Conservation (phyloP, 2,113 vertebrate species). For the Lophochroa leadbeateri region DNA sequence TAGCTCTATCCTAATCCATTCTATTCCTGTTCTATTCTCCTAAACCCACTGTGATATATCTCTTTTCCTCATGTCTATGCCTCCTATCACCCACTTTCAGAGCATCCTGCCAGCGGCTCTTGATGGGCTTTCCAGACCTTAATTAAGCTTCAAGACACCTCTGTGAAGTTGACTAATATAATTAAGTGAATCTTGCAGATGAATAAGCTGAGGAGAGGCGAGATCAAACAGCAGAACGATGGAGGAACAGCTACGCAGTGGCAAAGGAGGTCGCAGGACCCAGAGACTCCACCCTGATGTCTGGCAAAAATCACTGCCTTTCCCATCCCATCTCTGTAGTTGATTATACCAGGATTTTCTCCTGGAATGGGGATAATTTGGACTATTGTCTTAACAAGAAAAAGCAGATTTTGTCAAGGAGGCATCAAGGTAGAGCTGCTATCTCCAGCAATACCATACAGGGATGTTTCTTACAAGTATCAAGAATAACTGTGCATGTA, state of each 20-base stretch:
- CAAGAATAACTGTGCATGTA: neutral
- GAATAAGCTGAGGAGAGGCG: conserved; percentile 13
- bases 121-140: conserved; percentile 7
- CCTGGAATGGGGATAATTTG: neutral
- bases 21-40: neutral
- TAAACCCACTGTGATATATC: accelerated
- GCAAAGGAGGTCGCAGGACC: neutral
- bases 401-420: neutral
- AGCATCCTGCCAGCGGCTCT: neutral
- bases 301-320: neutral
- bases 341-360: neutral
- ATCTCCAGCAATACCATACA: neutral
- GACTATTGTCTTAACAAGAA: neutral
- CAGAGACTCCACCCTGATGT: neutral
- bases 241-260: neutral
- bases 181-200: conserved; percentile 40
- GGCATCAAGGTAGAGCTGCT: neutral
- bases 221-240: neutral
- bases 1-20: accelerated
- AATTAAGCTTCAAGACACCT: conserved; percentile 53
- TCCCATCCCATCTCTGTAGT: neutral
- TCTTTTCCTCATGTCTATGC: neutral
- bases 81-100: neutral
- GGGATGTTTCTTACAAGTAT: neutral
- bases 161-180: conserved; percentile 42